Evolutionary conservation across 1,140 invertebrate species (phyloP).

Genomic region (Proales similis): DNA sequence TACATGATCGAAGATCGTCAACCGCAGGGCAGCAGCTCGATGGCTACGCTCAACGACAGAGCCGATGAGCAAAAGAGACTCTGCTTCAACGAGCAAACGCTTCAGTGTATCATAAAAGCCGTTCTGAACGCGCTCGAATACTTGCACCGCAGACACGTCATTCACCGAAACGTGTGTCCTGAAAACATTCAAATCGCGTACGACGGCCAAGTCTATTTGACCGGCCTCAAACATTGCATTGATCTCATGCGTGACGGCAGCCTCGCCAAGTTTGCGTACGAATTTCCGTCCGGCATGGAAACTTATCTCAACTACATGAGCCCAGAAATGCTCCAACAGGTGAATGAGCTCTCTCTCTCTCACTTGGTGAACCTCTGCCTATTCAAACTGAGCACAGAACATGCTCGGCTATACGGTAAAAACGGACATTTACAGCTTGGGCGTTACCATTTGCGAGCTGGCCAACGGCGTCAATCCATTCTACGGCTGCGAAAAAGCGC

Average conservation of each 20-base stretch:
- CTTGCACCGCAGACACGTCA: slow-evolving; percentile 71
- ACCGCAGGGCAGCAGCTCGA: neutral
- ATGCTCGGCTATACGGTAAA: slow-evolving; percentile 76
- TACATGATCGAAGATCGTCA: slow-evolving; percentile 7
- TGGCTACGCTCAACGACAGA: neutral
- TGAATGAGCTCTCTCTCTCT: slow-evolving; percentile 43
- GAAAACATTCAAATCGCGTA: slow-evolving; percentile 72
- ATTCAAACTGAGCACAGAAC: slow-evolving; percentile 58
- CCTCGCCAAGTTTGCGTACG: slow-evolving; percentile 63
- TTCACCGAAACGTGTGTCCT: slow-evolving; percentile 76
- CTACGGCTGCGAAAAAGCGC: slow-evolving; percentile 50
- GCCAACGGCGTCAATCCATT: slow-evolving; percentile 81
- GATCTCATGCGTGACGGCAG: slow-evolving; percentile 64
- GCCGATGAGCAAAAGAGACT: slow-evolving; percentile 31
- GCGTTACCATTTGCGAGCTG: slow-evolving; percentile 76
- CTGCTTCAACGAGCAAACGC: slow-evolving; percentile 60
- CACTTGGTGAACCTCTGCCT: slow-evolving; percentile 16
- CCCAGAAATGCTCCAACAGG: slow-evolving; percentile 80
- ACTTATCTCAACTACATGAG: slow-evolving; percentile 75
- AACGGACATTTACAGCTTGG: slow-evolving; percentile 81
- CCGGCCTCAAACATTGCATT: slow-evolving; percentile 69
- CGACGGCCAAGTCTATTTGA: slow-evolving; percentile 63
- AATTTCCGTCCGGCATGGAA: slow-evolving; percentile 63
- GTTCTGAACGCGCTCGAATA: slow-evolving; percentile 71
- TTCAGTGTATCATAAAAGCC: slow-evolving; percentile 70